Evolutionary conservation across 1,140 invertebrate species (phyloP).

Genomic region (Aphelenchoides fujianensis): DNA sequence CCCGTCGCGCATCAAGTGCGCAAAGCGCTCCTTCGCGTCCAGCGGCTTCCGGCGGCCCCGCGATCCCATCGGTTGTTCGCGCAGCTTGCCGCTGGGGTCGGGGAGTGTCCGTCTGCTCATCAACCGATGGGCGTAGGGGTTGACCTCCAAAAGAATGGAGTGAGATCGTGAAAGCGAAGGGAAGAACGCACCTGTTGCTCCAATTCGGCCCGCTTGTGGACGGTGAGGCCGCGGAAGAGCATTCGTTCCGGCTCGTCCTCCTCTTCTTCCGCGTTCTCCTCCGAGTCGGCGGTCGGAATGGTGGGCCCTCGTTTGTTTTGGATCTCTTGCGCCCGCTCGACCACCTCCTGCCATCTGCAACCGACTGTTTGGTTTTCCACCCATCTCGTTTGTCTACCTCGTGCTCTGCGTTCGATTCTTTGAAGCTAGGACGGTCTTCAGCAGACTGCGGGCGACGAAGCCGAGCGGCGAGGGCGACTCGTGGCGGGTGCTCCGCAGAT

Average conservation of each 20-base stretch:
- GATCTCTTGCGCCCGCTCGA: neutral
- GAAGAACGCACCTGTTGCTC: no score
- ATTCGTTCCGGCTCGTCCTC: neutral
- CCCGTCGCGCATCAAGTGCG: constrained; percentile 35
- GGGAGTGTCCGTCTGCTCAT: neutral
- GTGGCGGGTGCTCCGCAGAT: neutral
- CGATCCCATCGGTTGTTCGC: neutral
- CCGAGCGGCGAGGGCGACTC: neutral
- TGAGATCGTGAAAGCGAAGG: no score
- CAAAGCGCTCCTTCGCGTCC: neutral
- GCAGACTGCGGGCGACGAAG: neutral
- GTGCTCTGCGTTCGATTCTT: constrained; percentile 5
- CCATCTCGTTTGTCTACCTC: no score
- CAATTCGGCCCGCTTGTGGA: no score
- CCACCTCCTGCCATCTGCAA: constrained; percentile 12
- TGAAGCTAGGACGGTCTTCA: neutral
- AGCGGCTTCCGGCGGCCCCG: no score
- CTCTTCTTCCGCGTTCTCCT: neutral
- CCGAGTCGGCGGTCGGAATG: neutral
- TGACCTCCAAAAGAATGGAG: no score
- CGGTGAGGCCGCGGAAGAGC: neutral
- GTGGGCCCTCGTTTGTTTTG: neutral
- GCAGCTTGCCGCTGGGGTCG: neutral
- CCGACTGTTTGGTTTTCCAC: no score
- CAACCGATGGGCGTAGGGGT: neutral